phyloP scores from a whole-genome alignment of 2,113 vertebrate species.

The Clarias magur region DNA sequence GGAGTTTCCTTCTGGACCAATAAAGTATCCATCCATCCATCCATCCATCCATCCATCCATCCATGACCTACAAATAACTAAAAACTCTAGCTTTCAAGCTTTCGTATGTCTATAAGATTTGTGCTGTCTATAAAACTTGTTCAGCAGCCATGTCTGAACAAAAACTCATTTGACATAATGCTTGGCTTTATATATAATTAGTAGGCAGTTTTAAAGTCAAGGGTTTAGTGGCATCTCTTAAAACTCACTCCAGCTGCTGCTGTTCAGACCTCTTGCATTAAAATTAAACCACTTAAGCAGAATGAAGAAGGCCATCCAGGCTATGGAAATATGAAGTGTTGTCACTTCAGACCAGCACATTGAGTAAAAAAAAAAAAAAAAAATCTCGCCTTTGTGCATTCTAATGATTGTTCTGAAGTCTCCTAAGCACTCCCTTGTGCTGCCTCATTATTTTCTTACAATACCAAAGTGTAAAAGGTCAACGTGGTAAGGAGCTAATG shows the following conservation, averaged over 20 bases:
- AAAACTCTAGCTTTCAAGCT: not conserved
- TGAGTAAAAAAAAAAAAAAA: not conserved
- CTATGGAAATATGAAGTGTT: constrained; percentile 17
- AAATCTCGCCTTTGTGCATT: constrained; percentile 4
- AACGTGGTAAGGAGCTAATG: constrained; percentile 18
- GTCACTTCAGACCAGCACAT: constrained; percentile 25
- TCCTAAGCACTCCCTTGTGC: not conserved
- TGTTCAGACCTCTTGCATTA: not conserved
- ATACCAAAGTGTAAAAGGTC: constrained; percentile 3
- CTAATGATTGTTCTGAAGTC: constrained; percentile 14
- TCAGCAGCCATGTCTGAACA: not conserved
- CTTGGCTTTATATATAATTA: constrained; percentile 6
- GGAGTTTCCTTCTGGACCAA: too few relatives aligned
- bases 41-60: too few relatives aligned
- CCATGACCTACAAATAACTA: too few relatives aligned
- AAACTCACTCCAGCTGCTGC: constrained; percentile 18
- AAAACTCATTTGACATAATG: constrained; percentile 12
- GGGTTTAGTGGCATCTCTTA: constrained; percentile 19
- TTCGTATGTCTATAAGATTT: not conserved
- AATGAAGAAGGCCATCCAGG: constrained; percentile 2
- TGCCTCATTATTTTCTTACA: not conserved
- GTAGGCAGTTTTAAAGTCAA: constrained; percentile 38
- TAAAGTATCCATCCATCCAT: too few relatives aligned
- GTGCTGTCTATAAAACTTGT: not conserved
- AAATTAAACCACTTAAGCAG: constrained; percentile 35